phyloP scores from a whole-genome alignment of 2,797 vertebrate genomes.

The Linurgus olivaceus region DNA sequence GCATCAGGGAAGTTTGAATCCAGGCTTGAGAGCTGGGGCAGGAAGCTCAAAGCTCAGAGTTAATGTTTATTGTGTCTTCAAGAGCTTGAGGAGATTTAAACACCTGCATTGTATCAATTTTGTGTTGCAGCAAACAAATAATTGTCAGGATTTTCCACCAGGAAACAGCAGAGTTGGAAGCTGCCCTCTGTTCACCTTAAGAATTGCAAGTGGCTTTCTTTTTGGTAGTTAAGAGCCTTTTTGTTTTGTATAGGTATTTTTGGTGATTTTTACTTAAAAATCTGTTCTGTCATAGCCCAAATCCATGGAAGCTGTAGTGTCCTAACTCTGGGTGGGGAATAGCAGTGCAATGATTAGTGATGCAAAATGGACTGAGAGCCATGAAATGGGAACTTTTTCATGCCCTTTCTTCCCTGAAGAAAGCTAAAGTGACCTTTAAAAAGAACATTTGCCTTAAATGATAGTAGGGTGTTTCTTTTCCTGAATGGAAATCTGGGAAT shows the following conservation, averaged over 20 bases:
- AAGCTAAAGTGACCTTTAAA: conserved; percentile 54
- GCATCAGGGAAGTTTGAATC: not conserved
- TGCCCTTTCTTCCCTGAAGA: conserved; percentile 38
- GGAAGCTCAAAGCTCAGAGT: not conserved
- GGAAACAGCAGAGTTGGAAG: not conserved
- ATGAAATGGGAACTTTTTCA: not conserved
- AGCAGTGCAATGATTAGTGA: conserved; percentile 33
- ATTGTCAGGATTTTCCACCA: not conserved
- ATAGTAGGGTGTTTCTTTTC: not conserved
- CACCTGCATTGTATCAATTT: not conserved
- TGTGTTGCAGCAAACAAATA: not conserved
- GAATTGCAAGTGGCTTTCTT: conserved; percentile 39
- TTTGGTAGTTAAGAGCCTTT: conserved; percentile 35
- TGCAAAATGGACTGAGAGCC: not conserved
- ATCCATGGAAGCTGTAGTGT: not conserved
- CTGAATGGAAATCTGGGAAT: not conserved
- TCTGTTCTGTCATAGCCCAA: conserved; percentile 18
- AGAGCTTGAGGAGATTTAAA: not conserved
- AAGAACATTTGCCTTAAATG: conserved; percentile 46
- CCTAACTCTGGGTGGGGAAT: not conserved
- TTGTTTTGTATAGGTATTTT: conserved; percentile 44
- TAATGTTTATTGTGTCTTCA: not conserved
- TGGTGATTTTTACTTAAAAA: conserved; percentile 29
- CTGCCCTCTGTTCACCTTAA: not conserved
- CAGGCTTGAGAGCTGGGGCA: not conserved